Evolutionary conservation across 2,888 invertebrate genomes (phyloP), one percentile per base, ranked within the genome.

Genomic region (Acrobasis repandana): DNA sequence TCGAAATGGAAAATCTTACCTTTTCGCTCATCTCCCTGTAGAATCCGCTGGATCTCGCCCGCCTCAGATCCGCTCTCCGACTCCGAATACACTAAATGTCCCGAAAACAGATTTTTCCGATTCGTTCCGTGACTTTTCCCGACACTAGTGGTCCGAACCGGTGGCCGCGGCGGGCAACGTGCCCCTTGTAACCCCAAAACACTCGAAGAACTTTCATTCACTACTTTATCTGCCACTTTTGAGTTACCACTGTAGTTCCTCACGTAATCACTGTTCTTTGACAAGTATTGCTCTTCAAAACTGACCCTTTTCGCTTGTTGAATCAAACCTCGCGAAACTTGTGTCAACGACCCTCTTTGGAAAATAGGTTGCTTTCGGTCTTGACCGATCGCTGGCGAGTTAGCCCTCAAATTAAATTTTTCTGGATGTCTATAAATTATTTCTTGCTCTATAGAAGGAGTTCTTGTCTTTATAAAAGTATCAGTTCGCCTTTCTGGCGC

Each of bases 51-150:
- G 63, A 95, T 93, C 84, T 96, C 96, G 5, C 95, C 95, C 47
- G 95, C 95, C 78, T 96, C 95, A 48, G 95, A 95, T 33, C 95
- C 95, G 75, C 95, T 95, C 79, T 95, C 95, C 64, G 94, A 95
- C 74, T 95, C 95, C 5, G 93, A 93, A 67, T 82, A 86, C 63
- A 83, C 58, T n/a, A 79, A 77, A 65, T 78, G 72, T 56, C 74
- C 75, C 48, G 70, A 73, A 61, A 72, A 67, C 14, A 67, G 52
- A 60, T 65, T 69, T 64, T 72, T 84, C 69, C 68, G 77, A 73
- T 74, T 81, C 62, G 71, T 63, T 20, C 73, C 63, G 69, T 72
- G 73, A 65, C 64, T 76, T 73, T 79, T 73, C 20, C 66, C 69
- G 61, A 67, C 86, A 79, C 90, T 90, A 14, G 87, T 86, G 47